phyloP scores from a whole-genome alignment of 2,797 vertebrate genomes.

The Myoxocephalus aenaeus region DNA sequence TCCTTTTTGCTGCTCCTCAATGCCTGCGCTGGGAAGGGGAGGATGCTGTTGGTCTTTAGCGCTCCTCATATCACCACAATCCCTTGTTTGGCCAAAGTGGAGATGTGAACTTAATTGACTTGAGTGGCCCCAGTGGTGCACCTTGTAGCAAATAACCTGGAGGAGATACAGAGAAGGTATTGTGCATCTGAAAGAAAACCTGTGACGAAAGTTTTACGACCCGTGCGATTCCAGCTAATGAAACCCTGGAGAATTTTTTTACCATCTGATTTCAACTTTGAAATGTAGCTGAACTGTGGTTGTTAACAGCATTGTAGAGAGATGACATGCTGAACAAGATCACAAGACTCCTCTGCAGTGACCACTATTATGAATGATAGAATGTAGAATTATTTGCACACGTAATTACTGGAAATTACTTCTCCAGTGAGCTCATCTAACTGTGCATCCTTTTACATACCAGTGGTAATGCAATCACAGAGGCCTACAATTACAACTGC shows the following conservation, averaged over 20 bases:
- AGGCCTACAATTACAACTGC: constrained; percentile 16
- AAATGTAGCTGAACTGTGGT: constrained; percentile 24
- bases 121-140: constrained; percentile 83
- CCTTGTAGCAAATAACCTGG: constrained; percentile 76
- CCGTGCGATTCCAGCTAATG: constrained; percentile 56
- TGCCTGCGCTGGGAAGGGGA: constrained; percentile 91
- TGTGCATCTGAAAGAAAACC: constrained; percentile 71
- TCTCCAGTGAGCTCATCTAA: background rate
- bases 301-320: constrained; percentile 13
- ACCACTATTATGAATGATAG: constrained; percentile 14
- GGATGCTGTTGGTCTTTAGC: constrained; percentile 95
- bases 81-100: constrained; percentile 96
- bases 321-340: constrained; percentile 14
- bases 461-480: constrained; percentile 27
- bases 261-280: constrained; percentile 47
- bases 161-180: constrained; percentile 77
- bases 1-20: constrained; percentile 95
- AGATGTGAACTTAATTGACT: constrained; percentile 99
- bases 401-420: constrained; percentile 16
- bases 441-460: constrained; percentile 6
- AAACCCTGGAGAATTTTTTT: constrained; percentile 64
- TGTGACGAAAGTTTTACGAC: constrained; percentile 51
- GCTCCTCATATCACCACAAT: constrained; percentile 86
- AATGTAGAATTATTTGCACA: constrained; percentile 12
- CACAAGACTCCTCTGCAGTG: constrained; percentile 6